Base-by-base conservation (phyloP, 2,113 vertebrate genomes). In the Aegotheles bennettii region DNA sequence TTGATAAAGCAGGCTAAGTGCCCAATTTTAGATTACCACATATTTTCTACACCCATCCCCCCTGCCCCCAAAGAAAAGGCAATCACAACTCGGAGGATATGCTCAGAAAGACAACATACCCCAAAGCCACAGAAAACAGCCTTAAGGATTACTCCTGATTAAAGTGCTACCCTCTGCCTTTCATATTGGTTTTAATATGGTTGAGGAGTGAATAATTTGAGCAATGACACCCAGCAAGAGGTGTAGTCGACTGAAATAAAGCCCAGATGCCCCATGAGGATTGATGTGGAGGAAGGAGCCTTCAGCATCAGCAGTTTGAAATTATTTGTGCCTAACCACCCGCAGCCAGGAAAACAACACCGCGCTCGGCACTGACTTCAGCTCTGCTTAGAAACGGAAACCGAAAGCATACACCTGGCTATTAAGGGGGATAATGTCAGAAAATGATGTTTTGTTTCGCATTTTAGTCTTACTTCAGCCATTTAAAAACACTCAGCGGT, bases 1-100 rank as follows among this genome's bases (percentile, higher is more conserved):
- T 50, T 95, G 93, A 93, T 89, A 93, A 93, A 93, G 90, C 53
- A 87, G 85, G 63, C 45, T 88, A 97, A 92, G 38, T 29, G 79
- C 80, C 90, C 64, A 68, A 92, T 79, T 95, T 96, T 53, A 89
- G 84, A 96, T 65, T 79, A 85, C 68, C 31, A 82, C 10, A 3
- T 80, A 96, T 94, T 95, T 96, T 87, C 93, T 81, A 84, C 42
- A 67, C 26, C 7, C 23, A 42, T 15, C 42, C 42, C 42, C 42
- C 11, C 42, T 12, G 15, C 21, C 84, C 67, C 50, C 74, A 81
- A 92, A 92, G 63, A 36, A 96, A 95, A 76, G 43, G 31, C 50
- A 96, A 93, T 78, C 84, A 50, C 74, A 89, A n/a, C 36, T 74
- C 93, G 69, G 83, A 93, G 87, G 71, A 78, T 80, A 93, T 0